Percentiles rank a stretch among this genome's conserved stretches.
Conservation (phyloP, 2,888 invertebrate genomes). For the Tachina grossa region DNA sequence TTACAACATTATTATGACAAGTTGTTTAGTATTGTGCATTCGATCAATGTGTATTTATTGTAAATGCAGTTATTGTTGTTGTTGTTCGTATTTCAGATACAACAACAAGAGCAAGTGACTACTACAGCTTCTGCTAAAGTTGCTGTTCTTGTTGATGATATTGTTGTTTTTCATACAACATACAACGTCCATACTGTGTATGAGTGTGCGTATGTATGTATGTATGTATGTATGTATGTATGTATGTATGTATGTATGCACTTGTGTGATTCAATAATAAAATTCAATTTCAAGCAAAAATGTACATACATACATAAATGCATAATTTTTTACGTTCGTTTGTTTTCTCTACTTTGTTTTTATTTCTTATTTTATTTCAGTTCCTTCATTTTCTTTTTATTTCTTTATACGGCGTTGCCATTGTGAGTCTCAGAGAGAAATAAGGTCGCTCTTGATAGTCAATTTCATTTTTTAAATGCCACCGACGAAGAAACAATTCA, state of each 20-base stretch:
- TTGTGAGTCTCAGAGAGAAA: too few species aligned
- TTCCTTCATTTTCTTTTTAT: conserved; percentile 9
- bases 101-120: not conserved
- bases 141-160: not conserved
- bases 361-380: conserved; percentile 34
- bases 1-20: conserved; percentile 76
- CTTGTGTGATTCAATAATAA: conserved; percentile 60
- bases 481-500: too few species aligned
- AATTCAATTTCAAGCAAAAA: conserved; percentile 44
- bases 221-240: too few species aligned
- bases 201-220: too few species aligned
- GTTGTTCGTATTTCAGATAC: conserved; percentile 30
- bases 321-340: not conserved
- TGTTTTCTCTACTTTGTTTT: conserved; percentile 53
- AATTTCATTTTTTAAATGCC: too few species aligned
- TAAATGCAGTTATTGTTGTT: conserved; percentile 33
- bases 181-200: too few species aligned
- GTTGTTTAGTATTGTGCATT: conserved; percentile 58
- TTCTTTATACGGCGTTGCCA: not conserved
- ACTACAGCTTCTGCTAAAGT: conserved; percentile 15
- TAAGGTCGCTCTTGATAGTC: too few species aligned
- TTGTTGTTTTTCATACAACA: not conserved
- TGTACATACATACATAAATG: not conserved
- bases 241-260: not conserved
- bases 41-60: conserved; percentile 47